These are phyloP conservation scores for Sterna hirundo DNA, from an alignment of 2,113 vertebrate genomes.

Conservation along the genomic window DNA sequence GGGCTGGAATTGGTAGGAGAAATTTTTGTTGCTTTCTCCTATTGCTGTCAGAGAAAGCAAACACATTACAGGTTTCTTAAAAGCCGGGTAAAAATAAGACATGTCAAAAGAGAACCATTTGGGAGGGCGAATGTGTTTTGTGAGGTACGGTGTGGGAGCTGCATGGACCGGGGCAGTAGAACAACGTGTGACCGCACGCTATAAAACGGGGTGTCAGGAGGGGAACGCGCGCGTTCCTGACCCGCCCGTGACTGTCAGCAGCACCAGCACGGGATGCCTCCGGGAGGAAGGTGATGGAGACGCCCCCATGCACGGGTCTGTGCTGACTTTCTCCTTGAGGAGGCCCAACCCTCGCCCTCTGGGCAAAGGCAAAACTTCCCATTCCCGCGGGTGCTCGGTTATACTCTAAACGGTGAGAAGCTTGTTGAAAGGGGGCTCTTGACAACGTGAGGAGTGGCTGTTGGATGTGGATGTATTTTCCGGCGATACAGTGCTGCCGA, in stretches of 20 bases:
- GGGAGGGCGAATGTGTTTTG: neutral
- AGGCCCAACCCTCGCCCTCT: neutral
- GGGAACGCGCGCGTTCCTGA: neutral
- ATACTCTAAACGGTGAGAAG: neutral
- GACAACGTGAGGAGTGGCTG: neutral
- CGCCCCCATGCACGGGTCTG: fast-evolving
- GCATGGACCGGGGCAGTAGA: neutral
- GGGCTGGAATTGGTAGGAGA: neutral
- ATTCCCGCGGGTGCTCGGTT: fast-evolving
- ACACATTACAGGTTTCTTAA: fast-evolving
- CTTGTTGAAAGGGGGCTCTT: neutral
- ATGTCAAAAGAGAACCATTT: neutral
- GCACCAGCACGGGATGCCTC: neutral
- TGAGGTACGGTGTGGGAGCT: neutral
- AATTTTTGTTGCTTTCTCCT: neutral
- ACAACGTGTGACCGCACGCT: neutral
- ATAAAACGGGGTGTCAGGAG: neutral
- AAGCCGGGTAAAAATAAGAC: neutral
- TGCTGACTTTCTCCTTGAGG: neutral
- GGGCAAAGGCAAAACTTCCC: neutral
- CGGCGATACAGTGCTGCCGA: neutral
- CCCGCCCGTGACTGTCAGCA: fast-evolving
- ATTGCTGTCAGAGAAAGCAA: neutral
- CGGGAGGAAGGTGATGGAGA: neutral
- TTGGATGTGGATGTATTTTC: neutral